These are phyloP conservation scores for Brachionus plicatilis DNA, from an alignment of 1,140 invertebrate genomes.

Conservation along the genomic window DNA sequence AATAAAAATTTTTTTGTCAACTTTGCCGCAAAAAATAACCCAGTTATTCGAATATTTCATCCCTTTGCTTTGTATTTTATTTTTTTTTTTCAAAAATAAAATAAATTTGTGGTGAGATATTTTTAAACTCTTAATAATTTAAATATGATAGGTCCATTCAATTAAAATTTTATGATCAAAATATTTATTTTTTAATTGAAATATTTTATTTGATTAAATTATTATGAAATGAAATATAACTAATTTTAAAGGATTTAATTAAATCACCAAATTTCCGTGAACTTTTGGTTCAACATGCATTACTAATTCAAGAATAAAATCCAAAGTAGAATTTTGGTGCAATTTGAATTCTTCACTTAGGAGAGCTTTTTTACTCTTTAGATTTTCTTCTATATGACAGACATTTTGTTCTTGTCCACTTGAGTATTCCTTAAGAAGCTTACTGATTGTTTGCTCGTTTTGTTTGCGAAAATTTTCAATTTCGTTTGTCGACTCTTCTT, in stretches of 20 bases:
- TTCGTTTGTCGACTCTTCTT: slow-evolving; percentile 8
- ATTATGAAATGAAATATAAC: too few relatives aligned
- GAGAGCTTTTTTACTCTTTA: not conserved
- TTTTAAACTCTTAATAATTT: too few relatives aligned
- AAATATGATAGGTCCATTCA: too few relatives aligned
- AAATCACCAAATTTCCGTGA: slow-evolving; percentile 10
- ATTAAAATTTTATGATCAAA: not conserved
- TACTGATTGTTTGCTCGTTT: not conserved
- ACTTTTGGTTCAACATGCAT: not conserved
- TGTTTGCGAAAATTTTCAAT: not conserved
- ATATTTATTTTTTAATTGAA: too few relatives aligned
- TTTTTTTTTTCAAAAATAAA: too few relatives aligned
- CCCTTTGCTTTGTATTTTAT: too few relatives aligned
- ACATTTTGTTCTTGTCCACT: not conserved
- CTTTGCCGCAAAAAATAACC: too few relatives aligned
- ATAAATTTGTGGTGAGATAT: too few relatives aligned
- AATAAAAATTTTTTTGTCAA: too few relatives aligned
- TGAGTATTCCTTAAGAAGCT: not conserved
- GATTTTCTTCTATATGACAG: not conserved
- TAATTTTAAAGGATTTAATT: not conserved
- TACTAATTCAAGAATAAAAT: not conserved
- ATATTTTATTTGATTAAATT: not conserved
- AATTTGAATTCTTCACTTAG: not conserved
- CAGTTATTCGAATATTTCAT: too few relatives aligned
- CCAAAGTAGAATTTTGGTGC: not conserved